Base-by-base conservation (phyloP, 2,888 invertebrate species). In the Tachystola acroxantha region DNA sequence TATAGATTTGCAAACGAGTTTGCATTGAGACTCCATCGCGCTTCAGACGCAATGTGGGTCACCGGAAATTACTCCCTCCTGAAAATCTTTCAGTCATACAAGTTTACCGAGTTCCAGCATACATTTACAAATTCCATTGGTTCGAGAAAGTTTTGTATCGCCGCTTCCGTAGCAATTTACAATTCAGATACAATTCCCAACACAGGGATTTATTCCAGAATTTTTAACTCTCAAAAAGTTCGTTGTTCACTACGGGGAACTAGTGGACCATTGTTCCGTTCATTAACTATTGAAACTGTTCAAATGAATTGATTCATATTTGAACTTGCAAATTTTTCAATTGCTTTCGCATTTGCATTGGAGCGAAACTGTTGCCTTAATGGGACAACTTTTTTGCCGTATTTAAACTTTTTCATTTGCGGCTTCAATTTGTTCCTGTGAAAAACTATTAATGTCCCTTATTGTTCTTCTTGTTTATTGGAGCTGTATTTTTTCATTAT, bases 101-200 rank as follows among this genome's bases (percentile, higher is more conserved):
- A 28, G 28, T 12, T 10, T 19, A 9, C 10, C 10, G 4, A 13
- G 2, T 12, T 12, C 32, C 22, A 22, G 24, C 32, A 32, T 22
- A 22, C 9, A 32, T 32, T 32, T 19, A 32, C 20, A 32, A 32
- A 32, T 32, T 12, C 12, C 24, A 32, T 24, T 32, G 22, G 9
- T 4, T 9, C n/a, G 2, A 19, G 16, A 22, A 32, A 32, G 3
- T 24, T 32, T 22, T 16, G 10, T 16, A 16, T 22, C 12, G 32
- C 11, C 4, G 7, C 12, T 20, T n/a, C 25, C 19, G 7, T 3
- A 19, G 14, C 3, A 5, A 27, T 32, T 32, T 33, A 24, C 32
- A 37, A 37, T 32, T 32, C 37, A 32, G 28, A 33, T 33, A 22
- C 32, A 28, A 37, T 37, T 29, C 10, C 28, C 26, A 32, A 32